Evolutionary conservation across 1,140 invertebrate genomes (phyloP), one percentile per base, ranked within the genome.

Genomic region (Bombus polaris): DNA sequence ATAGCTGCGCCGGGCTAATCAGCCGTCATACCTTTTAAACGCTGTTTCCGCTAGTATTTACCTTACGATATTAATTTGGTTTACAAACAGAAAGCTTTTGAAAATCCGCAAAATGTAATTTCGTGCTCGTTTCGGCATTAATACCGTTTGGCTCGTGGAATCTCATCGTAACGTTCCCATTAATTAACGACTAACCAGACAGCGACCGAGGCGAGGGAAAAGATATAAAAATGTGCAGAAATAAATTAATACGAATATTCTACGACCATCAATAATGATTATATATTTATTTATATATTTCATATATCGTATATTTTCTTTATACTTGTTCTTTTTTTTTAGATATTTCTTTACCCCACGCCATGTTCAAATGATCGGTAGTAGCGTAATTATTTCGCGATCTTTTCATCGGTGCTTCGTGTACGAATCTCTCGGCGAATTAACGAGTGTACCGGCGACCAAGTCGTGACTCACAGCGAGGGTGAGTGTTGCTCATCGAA

Each of bases 181-280:
- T 83, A 83, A 83, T 78, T 78, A 83, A 47, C 42, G 22, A 22
- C 25, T 53, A 57, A 53, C 65, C 57, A 37, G 44, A 44, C 47
- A 10, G 22, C 10, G 15, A n/a, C 28, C 42, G 28, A 42, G 42
- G 28, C 18, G 35, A 39, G 10, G 25, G 57, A 28, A 18, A 39
- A 59, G 13, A 15, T 59, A 9, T 18, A 1, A 39, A 72, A 71
- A 81, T 37, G 8, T n/a, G 1, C 28, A n/a, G 53, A 76, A 77
- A 76, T 39, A 68, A 68, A 62, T 68, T 53, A 66, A 10, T n/a
- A 32, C 6, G 53, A 28, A 18, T 71, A 81, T 22, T 37, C 66
- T 47, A 47, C 42, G 25, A n/a, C 32, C 18, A n/a, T 25, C 3
- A 15, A 13, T 32, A 8, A 66, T 9, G 15, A 66, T 59, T 35